Evolutionary conservation across 2,888 invertebrate species (phyloP), one percentile per base, ranked within the genome.

Genomic region (Tryphoninae sp.): DNA sequence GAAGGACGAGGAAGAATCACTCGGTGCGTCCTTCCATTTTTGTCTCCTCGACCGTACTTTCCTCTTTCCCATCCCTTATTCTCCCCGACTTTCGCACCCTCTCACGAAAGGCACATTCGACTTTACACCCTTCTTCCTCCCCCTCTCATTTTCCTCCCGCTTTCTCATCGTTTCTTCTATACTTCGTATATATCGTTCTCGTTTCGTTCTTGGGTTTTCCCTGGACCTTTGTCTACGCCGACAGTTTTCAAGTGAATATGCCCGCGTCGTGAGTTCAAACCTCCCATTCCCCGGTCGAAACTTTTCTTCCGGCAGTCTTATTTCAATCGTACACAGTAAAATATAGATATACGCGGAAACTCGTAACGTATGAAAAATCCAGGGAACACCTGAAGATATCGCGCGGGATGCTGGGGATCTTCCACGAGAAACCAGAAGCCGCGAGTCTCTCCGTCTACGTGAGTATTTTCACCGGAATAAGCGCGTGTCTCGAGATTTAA

Each of bases 231-330:
- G 79, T 79, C 82, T 80, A 62, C 78, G 78, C 81, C 77, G 74
- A 78, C 81, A 83, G 79, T 84, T 84, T 80, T 79, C 83, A 78
- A 83, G 82, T 79, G 84, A 85, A 84, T 84, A 84, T 85, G 85
- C 82, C 71, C 69, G 64, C 74, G 72, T 61, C 51, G 65, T 42
- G 71, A 73, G 59, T 74, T 79, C 33, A 33, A 33, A 33, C 33
- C 33, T 33, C 33, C 33, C 33, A 33, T 13, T 71, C 78, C 53
- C 23, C n/a, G 75, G 75, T 49, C 42, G 42, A 65, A 84, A 84
- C 82, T 79, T 84, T 80, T 78, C 59, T 33, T 53, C 53, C 45
- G 61, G 61, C 23, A 40, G 68, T 67, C 45, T 49, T 40, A 40
- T 16, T 51, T 51, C 51, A 55, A 75, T 67, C 74, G 40, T 64